phyloP scores from a whole-genome alignment of 2,113 vertebrate genomes.

The Pangasianodon gigas region DNA sequence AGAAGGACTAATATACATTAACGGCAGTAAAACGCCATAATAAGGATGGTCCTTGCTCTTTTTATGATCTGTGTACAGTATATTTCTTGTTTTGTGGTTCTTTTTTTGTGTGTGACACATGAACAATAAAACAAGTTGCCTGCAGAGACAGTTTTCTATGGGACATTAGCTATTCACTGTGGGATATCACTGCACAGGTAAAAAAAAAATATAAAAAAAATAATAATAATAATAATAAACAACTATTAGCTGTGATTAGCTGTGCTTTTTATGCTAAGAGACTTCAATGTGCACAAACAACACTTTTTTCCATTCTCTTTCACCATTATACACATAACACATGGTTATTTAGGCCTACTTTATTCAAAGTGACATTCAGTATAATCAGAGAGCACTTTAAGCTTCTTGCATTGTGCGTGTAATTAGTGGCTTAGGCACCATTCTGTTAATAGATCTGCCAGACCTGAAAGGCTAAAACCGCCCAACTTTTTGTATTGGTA shows the following conservation, averaged over 20 bases:
- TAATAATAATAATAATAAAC: neutral
- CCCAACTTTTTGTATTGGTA: neutral
- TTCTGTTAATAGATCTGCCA: constrained; percentile 45
- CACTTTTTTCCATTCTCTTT: constrained; percentile 26
- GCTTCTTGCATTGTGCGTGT: constrained; percentile 48
- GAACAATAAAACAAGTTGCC: constrained; percentile 33
- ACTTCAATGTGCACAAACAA: constrained; percentile 50
- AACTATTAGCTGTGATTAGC: constrained; percentile 55
- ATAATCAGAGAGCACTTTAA: constrained; percentile 45
- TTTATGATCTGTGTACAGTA: neutral
- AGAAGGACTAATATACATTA: neutral
- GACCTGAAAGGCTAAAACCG: constrained; percentile 34
- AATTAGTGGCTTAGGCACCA: constrained; percentile 55
- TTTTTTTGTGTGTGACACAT: neutral
- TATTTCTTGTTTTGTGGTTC: neutral
- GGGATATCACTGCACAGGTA: constrained; percentile 51
- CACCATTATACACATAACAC: constrained; percentile 35
- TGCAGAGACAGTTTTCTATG: constrained; percentile 42
- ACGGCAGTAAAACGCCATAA: neutral
- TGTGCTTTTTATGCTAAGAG: constrained; percentile 47
- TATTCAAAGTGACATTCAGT: constrained; percentile 43
- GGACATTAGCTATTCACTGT: constrained; percentile 54
- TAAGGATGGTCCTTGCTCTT: neutral
- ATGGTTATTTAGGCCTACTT: constrained; percentile 33
- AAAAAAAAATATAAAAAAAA: constrained; percentile 24